phyloP scores from a whole-genome alignment of 2,797 vertebrate genomes.

The Phoebastria nigripes region DNA sequence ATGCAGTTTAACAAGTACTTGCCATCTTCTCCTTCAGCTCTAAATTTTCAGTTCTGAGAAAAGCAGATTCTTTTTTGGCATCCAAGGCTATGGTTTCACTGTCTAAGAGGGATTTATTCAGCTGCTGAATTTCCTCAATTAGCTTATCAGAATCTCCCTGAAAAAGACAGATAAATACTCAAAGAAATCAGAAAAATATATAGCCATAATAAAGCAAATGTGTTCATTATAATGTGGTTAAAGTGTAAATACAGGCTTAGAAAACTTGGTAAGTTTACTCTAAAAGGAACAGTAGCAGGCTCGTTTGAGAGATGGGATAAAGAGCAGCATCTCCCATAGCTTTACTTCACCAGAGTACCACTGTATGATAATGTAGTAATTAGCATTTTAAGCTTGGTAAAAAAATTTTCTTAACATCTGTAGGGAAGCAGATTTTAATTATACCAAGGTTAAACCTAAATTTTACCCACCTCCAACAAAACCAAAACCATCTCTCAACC shows the following conservation, averaged over 20 bases:
- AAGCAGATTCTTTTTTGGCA: slow-evolving; percentile 88
- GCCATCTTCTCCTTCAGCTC: slow-evolving; percentile 84
- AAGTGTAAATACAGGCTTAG: background rate
- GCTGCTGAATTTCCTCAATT: slow-evolving; percentile 77
- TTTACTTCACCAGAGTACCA: background rate
- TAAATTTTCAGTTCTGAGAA: slow-evolving; percentile 84
- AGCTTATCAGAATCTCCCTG: slow-evolving; percentile 79
- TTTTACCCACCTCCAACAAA: background rate
- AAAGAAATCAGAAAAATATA: background rate
- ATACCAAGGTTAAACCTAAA: background rate
- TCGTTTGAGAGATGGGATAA: background rate
- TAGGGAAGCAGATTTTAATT: background rate
- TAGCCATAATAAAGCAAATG: background rate
- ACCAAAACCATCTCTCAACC: background rate
- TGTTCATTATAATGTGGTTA: background rate
- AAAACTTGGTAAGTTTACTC: background rate
- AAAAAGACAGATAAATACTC: background rate
- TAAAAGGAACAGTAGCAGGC: background rate
- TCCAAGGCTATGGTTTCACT: slow-evolving; percentile 84
- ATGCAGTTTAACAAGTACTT: background rate
- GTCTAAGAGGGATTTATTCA: slow-evolving; percentile 85
- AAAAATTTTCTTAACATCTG: background rate
- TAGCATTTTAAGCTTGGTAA: background rate
- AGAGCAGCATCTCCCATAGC: background rate
- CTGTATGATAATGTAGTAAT: background rate